Evolutionary conservation across 2,113 vertebrate genomes (phyloP).

Genomic region (Zosterops borbonicus): DNA sequence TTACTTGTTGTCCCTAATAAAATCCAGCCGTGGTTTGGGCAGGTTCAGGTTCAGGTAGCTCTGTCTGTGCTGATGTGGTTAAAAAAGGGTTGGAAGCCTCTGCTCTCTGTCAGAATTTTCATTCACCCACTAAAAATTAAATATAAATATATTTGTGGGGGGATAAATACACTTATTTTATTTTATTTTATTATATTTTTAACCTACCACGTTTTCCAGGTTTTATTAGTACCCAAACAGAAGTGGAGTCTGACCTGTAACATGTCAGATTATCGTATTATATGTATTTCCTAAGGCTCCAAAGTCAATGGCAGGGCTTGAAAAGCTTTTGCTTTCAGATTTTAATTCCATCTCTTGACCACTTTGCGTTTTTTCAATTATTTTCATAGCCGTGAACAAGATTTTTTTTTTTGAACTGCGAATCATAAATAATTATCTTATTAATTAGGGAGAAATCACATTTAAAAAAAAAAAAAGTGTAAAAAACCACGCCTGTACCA

Average conservation of each 20-base stretch:
- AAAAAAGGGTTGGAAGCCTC: background rate
- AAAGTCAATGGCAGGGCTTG: background rate
- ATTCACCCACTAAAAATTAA: background rate
- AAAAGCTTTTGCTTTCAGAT: background rate
- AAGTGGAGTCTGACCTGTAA: background rate
- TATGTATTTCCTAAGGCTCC: background rate
- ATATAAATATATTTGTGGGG: background rate
- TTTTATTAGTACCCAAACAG: background rate
- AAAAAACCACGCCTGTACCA: background rate
- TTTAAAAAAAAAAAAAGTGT: background rate
- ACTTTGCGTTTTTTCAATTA: background rate
- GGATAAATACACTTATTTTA: accelerated
- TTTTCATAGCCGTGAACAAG: background rate
- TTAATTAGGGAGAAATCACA: background rate
- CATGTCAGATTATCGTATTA: background rate
- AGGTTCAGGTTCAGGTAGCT: background rate
- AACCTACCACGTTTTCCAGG: background rate
- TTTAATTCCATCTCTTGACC: background rate
- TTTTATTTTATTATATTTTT: background rate
- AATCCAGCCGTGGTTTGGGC: background rate
- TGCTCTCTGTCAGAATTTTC: background rate
- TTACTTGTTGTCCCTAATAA: background rate
- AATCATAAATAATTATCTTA: background rate
- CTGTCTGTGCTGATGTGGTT: background rate
- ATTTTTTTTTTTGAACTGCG: background rate